Evolutionary conservation across 64 coral and sea anemone species (phyloP), one percentile per base, ranked within the genome.

Genomic region (Montipora efflorescens): DNA sequence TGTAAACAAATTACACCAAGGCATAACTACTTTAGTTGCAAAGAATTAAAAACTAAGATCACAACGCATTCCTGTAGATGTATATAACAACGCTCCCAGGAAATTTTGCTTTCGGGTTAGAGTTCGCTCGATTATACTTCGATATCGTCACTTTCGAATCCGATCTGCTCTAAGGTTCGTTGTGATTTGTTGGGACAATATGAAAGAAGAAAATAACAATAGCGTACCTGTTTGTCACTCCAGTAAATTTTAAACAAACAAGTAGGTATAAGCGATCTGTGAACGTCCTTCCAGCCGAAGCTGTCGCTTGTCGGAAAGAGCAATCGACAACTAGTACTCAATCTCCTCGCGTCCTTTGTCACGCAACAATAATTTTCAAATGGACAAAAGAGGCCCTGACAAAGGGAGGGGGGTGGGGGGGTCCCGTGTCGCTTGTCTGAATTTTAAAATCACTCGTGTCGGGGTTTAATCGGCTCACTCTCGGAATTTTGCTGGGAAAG

Each of bases 171-270:
- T 10, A 7, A 51, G 44, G 21, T 18, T 49, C 4, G 15, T 8
- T 50, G 64, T 19, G 10, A 48, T 12, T 71, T 47, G 18, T 15
- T 47, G 67, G 8, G 49, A 51, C 11, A 71, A 5, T 11, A 48
- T 23, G 50, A 16, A 72, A 23, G 47, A 21, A 21, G 18, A 1
- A 50, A 20, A 70, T 49, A 13, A 71, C 47, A 71, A 71, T 13
- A 5, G 67, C 82, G 16, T 46, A 86, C 82, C 62, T 86, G 82
- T 47, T 84, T 71, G 66, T 51, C 49, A 72, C 22, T 71, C n/a
- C 1, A 0, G 8, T 19, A 68, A 72, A 47, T 44, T 50, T 47
- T 9, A 20, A 86, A 28, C 67, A 86, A 47, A 86, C n/a, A 8
- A 13, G 46, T 11, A 11, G 44, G 6, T 48, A 62, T 43, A 67